Evolutionary conservation across 2,113 vertebrate species (phyloP).

Genomic region (Myotis brandtii): DNA sequence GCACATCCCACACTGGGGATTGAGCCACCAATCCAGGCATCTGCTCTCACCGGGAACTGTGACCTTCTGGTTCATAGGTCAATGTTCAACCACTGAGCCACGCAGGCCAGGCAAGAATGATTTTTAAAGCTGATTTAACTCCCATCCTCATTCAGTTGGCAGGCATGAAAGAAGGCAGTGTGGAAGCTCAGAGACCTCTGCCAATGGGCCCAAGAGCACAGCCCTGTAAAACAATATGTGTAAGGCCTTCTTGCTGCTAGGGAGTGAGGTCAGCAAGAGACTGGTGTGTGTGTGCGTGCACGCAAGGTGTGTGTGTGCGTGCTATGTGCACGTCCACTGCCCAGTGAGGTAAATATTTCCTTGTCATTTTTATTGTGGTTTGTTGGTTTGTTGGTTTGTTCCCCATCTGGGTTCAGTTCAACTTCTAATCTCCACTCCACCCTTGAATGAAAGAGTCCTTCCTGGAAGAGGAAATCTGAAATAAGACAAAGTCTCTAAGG

Average conservation of each 20-base stretch:
- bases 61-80: no score
- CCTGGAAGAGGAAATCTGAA: background rate
- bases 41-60: no score
- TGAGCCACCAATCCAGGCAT: no score
- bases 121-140: background rate
- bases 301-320: accelerated
- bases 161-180: background rate
- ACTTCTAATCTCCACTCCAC: background rate
- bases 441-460: background rate
- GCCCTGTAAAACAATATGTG: background rate
- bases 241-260: background rate
- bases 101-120: no score
- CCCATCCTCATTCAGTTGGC: background rate
- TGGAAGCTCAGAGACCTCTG: background rate
- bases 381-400: constrained; percentile 7
- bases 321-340: background rate
- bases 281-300: no score
- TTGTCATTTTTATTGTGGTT: constrained; percentile 21
- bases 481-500: background rate
- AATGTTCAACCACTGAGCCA: no score
- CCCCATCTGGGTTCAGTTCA: background rate
- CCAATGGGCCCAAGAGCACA: background rate
- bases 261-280: background rate
- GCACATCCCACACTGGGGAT: no score
- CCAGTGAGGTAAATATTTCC: constrained; percentile 5